Base-by-base conservation (phyloP, 2,113 vertebrate species). In the Odocoileus virginianus region DNA sequence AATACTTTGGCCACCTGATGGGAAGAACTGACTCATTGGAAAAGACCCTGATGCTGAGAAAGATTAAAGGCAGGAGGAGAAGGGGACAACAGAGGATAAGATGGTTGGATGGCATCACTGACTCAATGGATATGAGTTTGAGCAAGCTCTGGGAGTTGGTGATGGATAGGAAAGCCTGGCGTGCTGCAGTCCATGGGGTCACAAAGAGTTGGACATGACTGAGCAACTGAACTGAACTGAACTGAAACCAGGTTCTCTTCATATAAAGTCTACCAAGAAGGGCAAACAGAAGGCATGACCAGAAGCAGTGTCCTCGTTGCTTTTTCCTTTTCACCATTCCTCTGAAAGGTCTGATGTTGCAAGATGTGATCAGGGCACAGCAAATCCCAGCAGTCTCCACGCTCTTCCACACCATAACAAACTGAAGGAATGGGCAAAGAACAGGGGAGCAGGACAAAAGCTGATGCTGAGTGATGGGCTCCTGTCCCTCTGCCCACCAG, bases 351-450 rank as follows among this genome's bases (percentile, higher is more conserved):
- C 86, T 55, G 19, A 10, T 7, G 78, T 92, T 93, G 43, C n/a
- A 89, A 93, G 95, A 54, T 54, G 36, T 3, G 5, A 50, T 93
- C 89, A 12, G 50, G 17, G 33, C 36, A 50, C 12, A 40, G 78
- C 57, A 57, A 89, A 89, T 84, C 86, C 76, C 88, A 78, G 91
- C 64, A 71, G 64, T 78, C 58, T 94, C 83, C 47, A 78, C 11
- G 71, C 60, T 82, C 14, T 27, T 93, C 87, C 83, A 64, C 28
- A 97, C 47, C 97, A 88, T 95, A 90, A 84, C 87, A 85, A 94
- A 47, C 45, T 14, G 43, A 95, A 94, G 52, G 64, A 87, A 82
- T 87, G 81, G 89, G 60, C 76, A 82, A 52, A 88, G 36, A n/a
- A 45, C 25, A 55, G 64, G 76, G 88, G 64, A 95, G 85, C 81